phyloP scores from a whole-genome alignment of 2,113 vertebrate species.

The Synchiropus splendidus region DNA sequence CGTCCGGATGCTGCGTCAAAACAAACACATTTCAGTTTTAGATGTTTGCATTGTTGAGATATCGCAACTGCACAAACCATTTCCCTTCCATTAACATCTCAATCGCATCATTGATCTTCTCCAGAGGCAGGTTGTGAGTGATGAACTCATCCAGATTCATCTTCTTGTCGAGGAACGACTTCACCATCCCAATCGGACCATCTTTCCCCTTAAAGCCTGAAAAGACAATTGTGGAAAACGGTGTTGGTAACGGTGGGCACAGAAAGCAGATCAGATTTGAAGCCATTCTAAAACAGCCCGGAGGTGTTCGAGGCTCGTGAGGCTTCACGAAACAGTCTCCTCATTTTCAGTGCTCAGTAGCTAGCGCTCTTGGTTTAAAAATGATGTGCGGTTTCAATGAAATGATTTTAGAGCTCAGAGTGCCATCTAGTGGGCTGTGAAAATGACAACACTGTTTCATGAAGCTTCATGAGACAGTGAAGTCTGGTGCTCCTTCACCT shows the following conservation, averaged over 20 bases:
- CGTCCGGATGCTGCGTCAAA: slow-evolving; percentile 76
- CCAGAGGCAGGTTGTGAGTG: slow-evolving; percentile 65
- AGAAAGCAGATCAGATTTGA: too few relatives aligned
- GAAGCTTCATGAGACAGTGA: too few relatives aligned
- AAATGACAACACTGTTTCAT: too few relatives aligned
- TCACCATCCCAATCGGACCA: slow-evolving; percentile 61
- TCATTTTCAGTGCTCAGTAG: too few relatives aligned
- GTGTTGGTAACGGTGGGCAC: too few relatives aligned
- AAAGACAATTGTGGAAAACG: background rate
- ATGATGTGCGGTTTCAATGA: too few relatives aligned
- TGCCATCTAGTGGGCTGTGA: too few relatives aligned
- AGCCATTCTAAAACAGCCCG: too few relatives aligned
- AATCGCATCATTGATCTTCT: slow-evolving; percentile 69
- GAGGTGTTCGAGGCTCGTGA: too few relatives aligned
- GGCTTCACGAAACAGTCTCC: too few relatives aligned
- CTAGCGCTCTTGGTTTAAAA: too few relatives aligned
- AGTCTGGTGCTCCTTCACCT: slow-evolving; percentile 38
- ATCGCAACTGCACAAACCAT: slow-evolving; percentile 48
- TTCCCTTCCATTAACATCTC: slow-evolving; percentile 65
- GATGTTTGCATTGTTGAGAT: background rate
- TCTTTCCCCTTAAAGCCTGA: slow-evolving; percentile 70
- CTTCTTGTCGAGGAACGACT: slow-evolving; percentile 69
- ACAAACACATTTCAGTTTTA: background rate
- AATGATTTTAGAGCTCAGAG: too few relatives aligned
- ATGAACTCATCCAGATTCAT: slow-evolving; percentile 68